Evolutionary conservation across 53 echinoderm and acorn worm species (phyloP), one percentile per base, ranked within the genome.

Genomic region (Actinopyga echinites): DNA sequence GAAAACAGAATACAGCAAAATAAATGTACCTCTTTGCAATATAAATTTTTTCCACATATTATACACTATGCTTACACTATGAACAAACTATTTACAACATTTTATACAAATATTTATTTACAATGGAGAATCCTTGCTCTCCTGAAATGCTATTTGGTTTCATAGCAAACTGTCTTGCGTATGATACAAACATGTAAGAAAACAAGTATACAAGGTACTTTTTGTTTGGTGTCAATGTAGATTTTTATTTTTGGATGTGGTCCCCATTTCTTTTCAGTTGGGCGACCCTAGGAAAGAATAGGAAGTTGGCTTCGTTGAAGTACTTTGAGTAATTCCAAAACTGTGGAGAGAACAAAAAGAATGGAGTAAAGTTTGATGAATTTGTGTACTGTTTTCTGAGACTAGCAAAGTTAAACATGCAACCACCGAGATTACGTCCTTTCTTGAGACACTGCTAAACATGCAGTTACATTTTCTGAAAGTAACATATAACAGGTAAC

Each of bases 1-100:
- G n/a, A 23, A 69, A 71, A 71, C 71, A 71, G 71, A 71, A 71
- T 71, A 71, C 71, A 71, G 71, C 71, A 71, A 71, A 71, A 71
- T 71, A 71, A 71, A 68, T 40, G 71, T 71, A 71, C 71, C 42
- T 71, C 71, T 71, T 71, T 71, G 44, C 71, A 71, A 71, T 71
- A 71, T 22, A 71, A 71, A 35, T 34, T 44, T 68, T 34, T 21
- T 71, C 42, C 44, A 42, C 21, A 71, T 71, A 44, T 71, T 10
- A 25, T 49, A 49, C 49, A 49, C 40, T 40, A 40, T 71, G 24
- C 40, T n/a, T 36, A 68, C n/a, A 68, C 34, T 69, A 42, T 69
- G 33, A 24, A 69, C 69, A 69, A 20, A 19, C 21, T 26, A 71
- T 25, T 6, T 40, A 40, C 30, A 68, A 49, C 49, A 49, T 15